Percentiles rank a stretch among this genome's conserved stretches.
Conservation (phyloP, 2,888 invertebrate species). For the Cylloceria caligata region DNA sequence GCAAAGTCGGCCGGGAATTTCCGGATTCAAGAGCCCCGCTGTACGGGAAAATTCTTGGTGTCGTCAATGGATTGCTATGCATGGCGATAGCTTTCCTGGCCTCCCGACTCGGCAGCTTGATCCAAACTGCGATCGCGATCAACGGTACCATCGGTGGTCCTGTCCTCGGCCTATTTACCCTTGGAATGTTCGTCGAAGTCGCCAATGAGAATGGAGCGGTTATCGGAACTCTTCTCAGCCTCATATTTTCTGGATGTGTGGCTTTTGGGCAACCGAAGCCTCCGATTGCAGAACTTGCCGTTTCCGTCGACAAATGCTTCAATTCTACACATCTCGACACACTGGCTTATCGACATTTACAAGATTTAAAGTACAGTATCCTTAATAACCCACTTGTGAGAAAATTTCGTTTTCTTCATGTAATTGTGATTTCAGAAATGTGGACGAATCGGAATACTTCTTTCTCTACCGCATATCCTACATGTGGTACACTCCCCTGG, state of each 20-base stretch:
- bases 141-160: constrained; percentile 95
- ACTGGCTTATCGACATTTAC: neutral
- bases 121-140: constrained; percentile 90
- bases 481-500: constrained; percentile 88
- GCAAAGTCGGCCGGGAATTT: constrained; percentile 87
- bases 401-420: neutral
- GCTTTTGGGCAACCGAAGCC: constrained; percentile 69
- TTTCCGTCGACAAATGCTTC: constrained; percentile 71
- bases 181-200: constrained; percentile 95
- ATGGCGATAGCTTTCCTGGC: constrained; percentile 76
- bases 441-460: constrained; percentile 84
- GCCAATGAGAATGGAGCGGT: constrained; percentile 87
- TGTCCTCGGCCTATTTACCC: constrained; percentile 92
- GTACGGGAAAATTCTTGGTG: constrained; percentile 83
- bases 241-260: constrained; percentile 67
- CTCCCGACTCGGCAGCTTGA: constrained; percentile 74
- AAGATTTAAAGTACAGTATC: neutral
- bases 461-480: constrained; percentile 90
- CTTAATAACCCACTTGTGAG: neutral
- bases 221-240: constrained; percentile 71
- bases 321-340: constrained; percentile 53
- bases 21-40: constrained; percentile 91
- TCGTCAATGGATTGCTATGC: constrained; percentile 74
- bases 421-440: constrained; percentile 82
- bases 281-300: constrained; percentile 60